Evolutionary conservation across 2,797 vertebrate species (phyloP).

Genomic region (Mus caroli): DNA sequence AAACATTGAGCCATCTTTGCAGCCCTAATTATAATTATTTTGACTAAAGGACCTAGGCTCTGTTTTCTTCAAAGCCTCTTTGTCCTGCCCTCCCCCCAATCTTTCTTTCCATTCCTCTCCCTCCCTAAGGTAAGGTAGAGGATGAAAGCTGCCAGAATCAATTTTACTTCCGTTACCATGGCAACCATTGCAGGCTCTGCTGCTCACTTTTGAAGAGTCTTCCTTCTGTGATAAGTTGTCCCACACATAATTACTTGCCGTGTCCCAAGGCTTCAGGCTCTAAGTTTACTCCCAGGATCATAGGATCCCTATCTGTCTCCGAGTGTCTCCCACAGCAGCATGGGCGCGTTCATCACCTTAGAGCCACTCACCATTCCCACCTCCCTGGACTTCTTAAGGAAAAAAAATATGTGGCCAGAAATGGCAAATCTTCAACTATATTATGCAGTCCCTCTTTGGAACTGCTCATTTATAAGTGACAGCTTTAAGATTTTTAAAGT

Average conservation of each 20-base stretch:
- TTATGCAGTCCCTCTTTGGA: neutral
- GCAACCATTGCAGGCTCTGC: constrained; percentile 64
- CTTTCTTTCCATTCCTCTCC: neutral
- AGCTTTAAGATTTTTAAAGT: constrained; percentile 25
- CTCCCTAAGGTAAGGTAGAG: constrained; percentile 30
- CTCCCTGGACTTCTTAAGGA: neutral
- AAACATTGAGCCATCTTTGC: neutral
- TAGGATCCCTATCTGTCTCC: neutral
- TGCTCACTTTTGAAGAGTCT: constrained; percentile 64
- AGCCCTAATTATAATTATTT: neutral
- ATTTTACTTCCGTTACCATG: constrained; percentile 62
- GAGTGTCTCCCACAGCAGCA: rapidly evolving
- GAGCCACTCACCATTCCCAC: neutral
- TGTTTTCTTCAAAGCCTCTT: neutral
- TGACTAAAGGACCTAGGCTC: neutral
- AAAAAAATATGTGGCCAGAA: neutral
- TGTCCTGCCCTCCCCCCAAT: neutral
- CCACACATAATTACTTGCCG: constrained; percentile 47
- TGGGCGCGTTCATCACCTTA: neutral
- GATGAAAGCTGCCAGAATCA: constrained; percentile 45
- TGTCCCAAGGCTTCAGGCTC: neutral
- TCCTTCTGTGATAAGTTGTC: constrained; percentile 61
- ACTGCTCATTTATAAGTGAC: neutral
- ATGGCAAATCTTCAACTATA: neutral
- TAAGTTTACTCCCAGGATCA: constrained; percentile 17